Percentiles rank a stretch among this genome's conserved stretches.
Evolutionary conservation across 2,888 invertebrate genomes (phyloP).

Genomic region (Myathropa florea): DNA sequence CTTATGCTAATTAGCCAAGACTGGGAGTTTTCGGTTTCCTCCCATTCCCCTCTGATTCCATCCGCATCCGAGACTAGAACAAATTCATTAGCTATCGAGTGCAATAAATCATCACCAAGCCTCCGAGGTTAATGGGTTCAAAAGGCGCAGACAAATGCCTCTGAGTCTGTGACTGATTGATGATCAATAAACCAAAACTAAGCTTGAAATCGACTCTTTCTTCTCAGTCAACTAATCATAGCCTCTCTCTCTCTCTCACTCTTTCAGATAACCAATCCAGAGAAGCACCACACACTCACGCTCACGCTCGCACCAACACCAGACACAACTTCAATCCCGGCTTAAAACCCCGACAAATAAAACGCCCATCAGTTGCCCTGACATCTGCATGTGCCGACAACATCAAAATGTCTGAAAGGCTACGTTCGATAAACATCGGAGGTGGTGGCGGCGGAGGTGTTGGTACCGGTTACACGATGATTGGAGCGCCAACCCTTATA

Average conservation of each 20-base stretch:
- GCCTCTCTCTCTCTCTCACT: not conserved
- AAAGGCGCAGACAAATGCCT: not conserved
- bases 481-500: slow-evolving; percentile 75
- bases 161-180: slow-evolving; percentile 12
- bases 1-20: slow-evolving; percentile 35
- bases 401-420: slow-evolving; percentile 62
- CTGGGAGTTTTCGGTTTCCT: not conserved
- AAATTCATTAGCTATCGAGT: slow-evolving; percentile 46
- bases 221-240: no score
- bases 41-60: not conserved
- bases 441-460: slow-evolving; percentile 50
- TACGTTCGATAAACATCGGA: slow-evolving; percentile 67
- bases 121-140: slow-evolving; percentile 42
- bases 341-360: not conserved
- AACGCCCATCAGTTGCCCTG: not conserved
- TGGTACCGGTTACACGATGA: slow-evolving; percentile 68
- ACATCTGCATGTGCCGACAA: slow-evolving; percentile 54
- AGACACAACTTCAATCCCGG: slow-evolving; percentile 3
- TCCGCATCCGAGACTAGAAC: slow-evolving; percentile 1
- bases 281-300: not conserved
- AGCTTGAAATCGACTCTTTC: not conserved
- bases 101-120: slow-evolving; percentile 25
- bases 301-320: slow-evolving; percentile 3
- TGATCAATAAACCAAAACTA: slow-evolving; percentile 19
- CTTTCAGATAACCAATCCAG: slow-evolving; percentile 6